These are phyloP conservation scores for Hippocampus kuda DNA, from an alignment of 2,797 vertebrate genomes.

Conservation along the genomic window DNA sequence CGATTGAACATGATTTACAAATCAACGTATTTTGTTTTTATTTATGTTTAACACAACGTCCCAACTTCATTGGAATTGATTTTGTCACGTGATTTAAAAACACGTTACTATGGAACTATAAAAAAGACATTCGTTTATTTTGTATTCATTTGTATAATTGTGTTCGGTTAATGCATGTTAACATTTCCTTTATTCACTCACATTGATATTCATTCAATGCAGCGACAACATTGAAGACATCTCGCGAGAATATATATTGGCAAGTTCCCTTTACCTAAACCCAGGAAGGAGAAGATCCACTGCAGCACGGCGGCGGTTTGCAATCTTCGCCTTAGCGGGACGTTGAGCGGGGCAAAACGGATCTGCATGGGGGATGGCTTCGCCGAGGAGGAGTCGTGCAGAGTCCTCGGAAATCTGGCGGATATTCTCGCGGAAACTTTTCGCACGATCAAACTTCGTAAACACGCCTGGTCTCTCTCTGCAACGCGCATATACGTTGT, in stretches of 20 bases:
- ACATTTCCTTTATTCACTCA: background rate
- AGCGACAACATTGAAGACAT: background rate
- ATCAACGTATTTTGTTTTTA: too few relatives aligned
- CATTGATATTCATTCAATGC: background rate
- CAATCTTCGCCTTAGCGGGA: constrained; percentile 54
- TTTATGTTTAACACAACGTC: too few relatives aligned
- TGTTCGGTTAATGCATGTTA: background rate
- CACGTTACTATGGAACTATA: background rate
- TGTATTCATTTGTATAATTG: background rate
- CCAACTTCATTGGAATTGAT: too few relatives aligned
- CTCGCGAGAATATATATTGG: background rate
- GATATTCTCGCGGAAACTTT: background rate
- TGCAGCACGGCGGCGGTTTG: constrained; percentile 65
- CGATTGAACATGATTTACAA: too few relatives aligned
- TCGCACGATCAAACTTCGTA: background rate
- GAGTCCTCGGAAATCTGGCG: background rate
- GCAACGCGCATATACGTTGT: constrained; percentile 24
- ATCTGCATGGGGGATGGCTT: constrained; percentile 51
- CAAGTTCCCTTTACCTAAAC: constrained; percentile 41
- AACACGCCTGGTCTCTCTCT: background rate
- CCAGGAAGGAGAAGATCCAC: constrained; percentile 70
- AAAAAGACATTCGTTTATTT: background rate
- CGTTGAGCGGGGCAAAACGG: constrained; percentile 64
- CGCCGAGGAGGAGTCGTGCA: background rate
- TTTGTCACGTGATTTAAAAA: background rate